These are phyloP conservation scores for Hypsibius dujardini DNA, from an alignment of 1,140 invertebrate genomes.

Conservation along the genomic window DNA sequence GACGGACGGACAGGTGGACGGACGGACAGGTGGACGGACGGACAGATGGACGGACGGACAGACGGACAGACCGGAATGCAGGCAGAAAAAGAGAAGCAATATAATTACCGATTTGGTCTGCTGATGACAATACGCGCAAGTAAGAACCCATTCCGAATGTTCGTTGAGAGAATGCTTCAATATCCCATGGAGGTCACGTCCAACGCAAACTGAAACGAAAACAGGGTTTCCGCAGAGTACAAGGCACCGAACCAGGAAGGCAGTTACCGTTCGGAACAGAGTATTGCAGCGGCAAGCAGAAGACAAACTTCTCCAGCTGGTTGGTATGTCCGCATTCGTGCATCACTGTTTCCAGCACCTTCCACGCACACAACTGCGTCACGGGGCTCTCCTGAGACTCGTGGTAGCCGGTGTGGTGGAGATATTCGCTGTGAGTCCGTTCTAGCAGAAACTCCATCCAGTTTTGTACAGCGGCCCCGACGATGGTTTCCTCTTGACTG, in stretches of 20 bases:
- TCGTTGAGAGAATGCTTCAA: neutral
- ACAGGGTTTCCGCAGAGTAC: neutral
- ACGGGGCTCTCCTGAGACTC: neutral
- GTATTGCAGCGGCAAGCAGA: neutral
- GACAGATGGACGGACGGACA: too few relatives aligned
- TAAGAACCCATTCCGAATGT: constrained; percentile 6
- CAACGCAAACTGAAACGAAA: neutral
- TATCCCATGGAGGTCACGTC: neutral
- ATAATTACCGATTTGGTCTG: neutral
- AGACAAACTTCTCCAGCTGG: neutral
- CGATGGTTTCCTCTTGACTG: constrained; percentile 38
- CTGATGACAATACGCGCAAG: neutral
- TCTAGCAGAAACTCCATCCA: constrained; percentile 7
- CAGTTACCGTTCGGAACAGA: neutral
- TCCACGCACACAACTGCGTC: neutral
- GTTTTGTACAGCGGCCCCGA: constrained; percentile 58
- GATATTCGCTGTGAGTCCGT: neutral
- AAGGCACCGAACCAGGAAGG: neutral
- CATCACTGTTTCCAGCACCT: neutral
- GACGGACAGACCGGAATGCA: too few relatives aligned
- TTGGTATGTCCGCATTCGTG: neutral
- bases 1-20: too few relatives aligned
- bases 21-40: too few relatives aligned
- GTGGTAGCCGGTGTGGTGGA: neutral
- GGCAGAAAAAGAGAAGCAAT: neutral